phyloP scores from a whole-genome alignment of 2,888 invertebrate genomes.

The Abrostola triplasia region DNA sequence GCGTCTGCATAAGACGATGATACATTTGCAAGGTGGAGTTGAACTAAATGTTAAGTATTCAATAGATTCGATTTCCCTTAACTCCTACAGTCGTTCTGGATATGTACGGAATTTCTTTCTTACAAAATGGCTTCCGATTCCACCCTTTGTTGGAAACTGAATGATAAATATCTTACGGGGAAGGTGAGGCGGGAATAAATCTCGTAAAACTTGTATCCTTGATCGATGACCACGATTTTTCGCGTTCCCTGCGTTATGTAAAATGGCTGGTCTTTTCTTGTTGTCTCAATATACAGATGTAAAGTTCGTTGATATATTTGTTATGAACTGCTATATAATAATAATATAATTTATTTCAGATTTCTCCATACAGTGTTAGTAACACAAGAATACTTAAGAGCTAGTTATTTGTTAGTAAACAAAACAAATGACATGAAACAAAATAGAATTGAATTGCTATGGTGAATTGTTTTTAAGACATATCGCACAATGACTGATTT shows the following conservation, averaged over 20 bases:
- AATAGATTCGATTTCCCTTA: slow-evolving; percentile 22
- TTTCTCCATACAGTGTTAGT: too few species aligned
- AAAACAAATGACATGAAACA: too few species aligned
- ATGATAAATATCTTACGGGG: slow-evolving; percentile 54
- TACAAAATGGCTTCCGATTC: slow-evolving; percentile 42
- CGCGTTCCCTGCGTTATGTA: slow-evolving; percentile 32
- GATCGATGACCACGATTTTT: slow-evolving; percentile 60
- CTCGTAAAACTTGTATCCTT: slow-evolving; percentile 49
- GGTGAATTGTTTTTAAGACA: not conserved
- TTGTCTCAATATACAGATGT: slow-evolving; percentile 17
- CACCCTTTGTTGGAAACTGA: slow-evolving; percentile 47
- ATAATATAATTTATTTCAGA: too few species aligned
- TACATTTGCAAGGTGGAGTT: too few species aligned
- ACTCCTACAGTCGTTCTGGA: slow-evolving; percentile 30
- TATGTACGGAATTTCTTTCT: slow-evolving; percentile 28
- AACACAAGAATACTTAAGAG: too few species aligned
- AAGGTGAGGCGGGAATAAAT: slow-evolving; percentile 51
- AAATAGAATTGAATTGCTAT: not conserved
- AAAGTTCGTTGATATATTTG: not conserved
- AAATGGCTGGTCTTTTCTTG: slow-evolving; percentile 16
- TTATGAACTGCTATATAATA: slow-evolving; percentile 2
- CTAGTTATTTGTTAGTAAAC: too few species aligned
- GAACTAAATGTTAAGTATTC: not conserved
- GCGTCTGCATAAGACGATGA: too few species aligned
- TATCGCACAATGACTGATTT: too few species aligned